Base-by-base conservation (phyloP, 2,113 vertebrate genomes). In the Syngnathus floridae region DNA sequence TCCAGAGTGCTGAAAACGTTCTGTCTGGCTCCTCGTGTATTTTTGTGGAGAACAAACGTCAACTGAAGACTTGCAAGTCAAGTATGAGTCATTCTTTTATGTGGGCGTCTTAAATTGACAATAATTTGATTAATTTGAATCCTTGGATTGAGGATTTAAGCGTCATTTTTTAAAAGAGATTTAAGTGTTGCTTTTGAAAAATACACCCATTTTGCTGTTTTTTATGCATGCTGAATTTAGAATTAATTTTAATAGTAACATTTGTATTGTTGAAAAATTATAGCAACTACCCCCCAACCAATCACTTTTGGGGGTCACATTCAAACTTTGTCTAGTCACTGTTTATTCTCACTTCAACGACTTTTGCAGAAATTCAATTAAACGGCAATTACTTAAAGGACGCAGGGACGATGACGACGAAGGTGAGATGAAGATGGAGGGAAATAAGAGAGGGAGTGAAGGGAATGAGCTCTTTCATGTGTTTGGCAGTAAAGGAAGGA, bases 361-460 rank as follows among this genome's bases (percentile, higher is more conserved):
- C 87, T 89, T 89, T 88, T 86, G 75, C 76, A 85, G 79, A 88
- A 90, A 91, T 91, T 90, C 88, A 91, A 91, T 91, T 90, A 91
- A 88, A 82, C 77, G 76, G 80, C 89, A 89, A 91, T 91, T 91
- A 91, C 90, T 91, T 90, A 91, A 90, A 88, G 77, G 82, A 88
- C 88, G 85, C 81, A 72, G 81, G 84, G 77, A 67, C 72, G 83
- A 88, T 73, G 71, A 77, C 78, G 84, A 80, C 63, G 75, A 63
- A 48, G 54, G 48, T 66, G 64, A 26, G 62, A 65, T 17, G 58
- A 45, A 59, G 52, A 0, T 62, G 49, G 56, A 22, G 38, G n/a
- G n/a, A 7, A 38, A 35, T 22, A 48, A 38, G 67, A 26, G 36
- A 31, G 26, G 36, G n/a, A 9, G 52, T 52, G 22, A 9, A 21